Evolutionary conservation across 2,797 vertebrate genomes (phyloP), one percentile per base, ranked within the genome.

Genomic region (Phylloscopus collybita): DNA sequence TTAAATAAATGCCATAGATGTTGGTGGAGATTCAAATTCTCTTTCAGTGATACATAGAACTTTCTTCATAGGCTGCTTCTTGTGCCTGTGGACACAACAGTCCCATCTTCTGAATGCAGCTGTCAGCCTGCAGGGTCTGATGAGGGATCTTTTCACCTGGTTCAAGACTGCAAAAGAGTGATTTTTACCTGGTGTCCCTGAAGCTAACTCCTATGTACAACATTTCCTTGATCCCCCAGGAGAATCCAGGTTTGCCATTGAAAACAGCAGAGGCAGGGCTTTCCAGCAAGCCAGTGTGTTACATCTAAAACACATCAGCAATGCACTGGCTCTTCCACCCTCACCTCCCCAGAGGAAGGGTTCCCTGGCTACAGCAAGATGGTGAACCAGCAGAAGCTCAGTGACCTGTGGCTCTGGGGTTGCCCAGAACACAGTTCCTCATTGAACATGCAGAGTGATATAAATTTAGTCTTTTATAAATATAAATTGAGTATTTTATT

Each of bases 261-360:
- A 19, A 30, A 73, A 15, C 3, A 50, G 18, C 16, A 73, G 38
- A 62, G 18, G 7, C 34, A 45, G 56, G 21, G 30, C 13, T 51
- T 82, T 49, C 34, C 38, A 61, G 26, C 49, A 62, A 57, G 25
- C 1, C 29, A 34, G 10, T 0, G 0, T 0, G 0, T 21, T 50
- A 6, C 5, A 22, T n/a, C 50, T 19, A 21, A 73, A 71, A 44
- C 21, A 69, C 20, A 38, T 17, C 9, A 9, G 10, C 14, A 53
- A 4, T 1, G 1, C 17, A 6, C 13, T 44, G 25, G 2, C 1
- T 91, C 13, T 66, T 61, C 34, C 29, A 81, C 6, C 18, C 40
- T 34, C 30, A 34, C 8, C 29, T 76, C 6, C 36, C 4, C 40
- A 60, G 29, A 54, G 27, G 16, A 12, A 29, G 16, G 42, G 18